Base-by-base conservation (phyloP, 2,113 vertebrate species). In the Ellobius talpinus region DNA sequence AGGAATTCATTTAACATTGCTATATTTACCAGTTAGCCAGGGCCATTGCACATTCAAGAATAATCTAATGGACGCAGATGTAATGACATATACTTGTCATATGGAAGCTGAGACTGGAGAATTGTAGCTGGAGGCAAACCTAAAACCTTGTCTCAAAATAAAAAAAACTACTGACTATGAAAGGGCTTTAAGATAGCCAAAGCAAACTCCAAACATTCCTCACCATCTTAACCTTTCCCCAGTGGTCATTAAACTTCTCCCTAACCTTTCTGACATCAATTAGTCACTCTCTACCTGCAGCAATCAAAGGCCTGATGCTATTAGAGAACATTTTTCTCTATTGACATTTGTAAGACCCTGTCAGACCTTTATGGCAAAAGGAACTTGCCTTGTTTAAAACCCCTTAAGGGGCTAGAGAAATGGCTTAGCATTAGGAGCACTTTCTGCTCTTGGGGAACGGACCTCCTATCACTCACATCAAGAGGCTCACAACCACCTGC, bases 1-100 rank as follows among this genome's bases (percentile, higher is more conserved):
- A 8, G 29, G 19, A 88, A 47, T 95, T 96, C 97, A n/a, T 96
- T 63, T 96, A 82, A 93, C 2, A 96, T 13, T 78, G 11, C 58
- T 39, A 29, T 92, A 23, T 65, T 55, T 94, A 76, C 23, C 63
- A 89, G 36, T 39, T 50, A 94, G 3, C 29, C 33, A 87, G n/a
- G 50, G 9, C 24, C 55, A 61, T n/a, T 61, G 33, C 81, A 94
- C 77, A 94, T 82, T 68, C 12, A 72, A 72, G 70, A 95, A 90
- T 89, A 94, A 90, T 89, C 5, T 87, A 95, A 85, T 84, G 33
- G 66, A 92, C 14, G n/a, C 26, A 74, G n/a, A 89, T 31, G n/a
- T 31, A 42, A 23, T 42, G 26, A 5, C 24, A 70, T 24, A n/a
- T 50, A 52, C 47, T 52, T 87, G 16, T 33, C 42, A 68, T 87